Percentiles rank a stretch among this genome's conserved stretches.
Conservation (phyloP, 2,888 invertebrate genomes). For the Nemotelus pantherinus region DNA sequence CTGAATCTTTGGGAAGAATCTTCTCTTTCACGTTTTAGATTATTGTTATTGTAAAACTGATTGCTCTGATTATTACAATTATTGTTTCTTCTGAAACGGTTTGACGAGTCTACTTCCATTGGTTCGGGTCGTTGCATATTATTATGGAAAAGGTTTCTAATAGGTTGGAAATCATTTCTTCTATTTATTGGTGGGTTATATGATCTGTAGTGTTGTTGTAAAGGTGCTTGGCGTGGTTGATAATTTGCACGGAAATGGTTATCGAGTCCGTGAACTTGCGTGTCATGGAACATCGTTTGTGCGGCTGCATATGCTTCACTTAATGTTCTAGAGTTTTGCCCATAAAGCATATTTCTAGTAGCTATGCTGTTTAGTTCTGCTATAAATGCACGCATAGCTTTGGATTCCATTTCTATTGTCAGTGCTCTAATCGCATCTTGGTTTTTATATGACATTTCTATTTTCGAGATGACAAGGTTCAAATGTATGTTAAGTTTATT, state of each 20-base stretch:
- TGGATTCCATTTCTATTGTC: background rate
- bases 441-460: background rate
- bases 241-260: too few relatives aligned
- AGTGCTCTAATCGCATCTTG: background rate
- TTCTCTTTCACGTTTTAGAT: background rate
- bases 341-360: background rate
- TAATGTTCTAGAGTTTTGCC: background rate
- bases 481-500: constrained; percentile 13
- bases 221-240: too few relatives aligned
- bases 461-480: background rate
- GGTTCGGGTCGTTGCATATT: background rate
- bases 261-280: background rate
- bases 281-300: constrained; percentile 4
- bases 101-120: background rate
- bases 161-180: background rate
- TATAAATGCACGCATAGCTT: background rate
- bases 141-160: background rate
- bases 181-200: background rate
- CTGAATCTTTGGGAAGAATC: background rate
- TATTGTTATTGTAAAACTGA: background rate
- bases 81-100: too few relatives aligned
- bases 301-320: background rate
- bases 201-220: background rate
- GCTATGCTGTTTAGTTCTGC: background rate
- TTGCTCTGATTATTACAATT: background rate